Evolutionary conservation across 2,888 invertebrate species (phyloP), one percentile per base, ranked within the genome.

Genomic region (Cryptus viduatorius): DNA sequence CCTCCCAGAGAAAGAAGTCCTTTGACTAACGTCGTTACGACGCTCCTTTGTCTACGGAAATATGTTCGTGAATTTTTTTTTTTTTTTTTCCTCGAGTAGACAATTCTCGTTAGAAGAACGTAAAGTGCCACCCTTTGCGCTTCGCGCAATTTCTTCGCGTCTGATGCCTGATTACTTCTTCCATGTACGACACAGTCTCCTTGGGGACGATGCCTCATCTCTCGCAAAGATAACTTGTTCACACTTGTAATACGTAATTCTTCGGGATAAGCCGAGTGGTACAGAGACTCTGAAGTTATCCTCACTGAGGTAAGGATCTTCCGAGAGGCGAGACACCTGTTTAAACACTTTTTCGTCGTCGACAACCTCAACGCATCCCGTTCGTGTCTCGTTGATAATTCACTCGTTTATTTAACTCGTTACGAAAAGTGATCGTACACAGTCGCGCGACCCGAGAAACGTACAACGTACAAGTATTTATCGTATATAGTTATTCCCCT

Each of bases 381-480:
- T 71, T 4, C 50, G 61, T 61, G 50, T 19, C 61, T 64, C 64
- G 46, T 24, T 42, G 61, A 71, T 79, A 71, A 79, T 64, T 79
- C 79, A 64, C 79, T 71, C 71, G 79, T 79, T 79, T 71, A 71
- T 61, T 71, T 42, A 79, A 79, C 69, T 78, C 69, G 69, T 71
- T 75, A 69, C 61, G 69, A 71, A 69, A 78, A 78, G 24, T 50
- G 48, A 71, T 14, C 59, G 73, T 16, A 16, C 61, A 16, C 46
- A 8, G 24, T 12, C 53, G 37, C 46, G 73, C 46, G 56, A 56
- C 61, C 5, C 1, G 31, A 29, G 29, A 29, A 31, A 31, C 29
- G n/a, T 14, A 31, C 14, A 4, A 31, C 31, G 31, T 1, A 2
- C 59, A n/a, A 31, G 31, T 31, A 59, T 24, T n/a, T 31, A 37